Evolutionary conservation across 2,797 vertebrate genomes (phyloP).

Genomic region (Pseudocheirus occidentalis): DNA sequence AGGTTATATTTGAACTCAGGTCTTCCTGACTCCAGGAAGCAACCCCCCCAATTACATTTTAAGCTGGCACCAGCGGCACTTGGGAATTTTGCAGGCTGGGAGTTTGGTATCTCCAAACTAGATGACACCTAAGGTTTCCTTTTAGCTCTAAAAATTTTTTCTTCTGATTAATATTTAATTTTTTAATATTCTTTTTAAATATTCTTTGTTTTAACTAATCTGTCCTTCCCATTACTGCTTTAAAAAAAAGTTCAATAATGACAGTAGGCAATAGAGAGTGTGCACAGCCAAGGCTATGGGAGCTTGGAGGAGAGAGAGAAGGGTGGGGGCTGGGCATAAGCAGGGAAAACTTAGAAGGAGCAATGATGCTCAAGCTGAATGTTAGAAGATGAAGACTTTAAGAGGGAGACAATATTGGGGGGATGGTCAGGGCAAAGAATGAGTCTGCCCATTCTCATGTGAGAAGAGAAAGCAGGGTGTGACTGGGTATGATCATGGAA

Average conservation of each 20-base stretch:
- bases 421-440: background rate
- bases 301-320: background rate
- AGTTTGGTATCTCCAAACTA: background rate
- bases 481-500: no score
- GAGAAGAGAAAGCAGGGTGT: background rate
- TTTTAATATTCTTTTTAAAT: background rate
- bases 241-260: background rate
- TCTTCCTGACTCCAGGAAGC: no score
- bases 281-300: background rate
- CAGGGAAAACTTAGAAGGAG: background rate
- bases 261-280: background rate
- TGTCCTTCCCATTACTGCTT: background rate
- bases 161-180: background rate
- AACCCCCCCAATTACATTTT: background rate
- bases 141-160: background rate
- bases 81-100: background rate
- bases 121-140: background rate
- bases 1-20: no score
- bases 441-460: background rate
- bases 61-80: background rate
- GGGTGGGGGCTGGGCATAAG: background rate
- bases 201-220: background rate
- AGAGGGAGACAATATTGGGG: background rate
- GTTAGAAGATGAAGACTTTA: background rate
- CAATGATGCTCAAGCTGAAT: background rate